phyloP scores from a whole-genome alignment of 2,113 vertebrate genomes.

The Lampris incognitus region DNA sequence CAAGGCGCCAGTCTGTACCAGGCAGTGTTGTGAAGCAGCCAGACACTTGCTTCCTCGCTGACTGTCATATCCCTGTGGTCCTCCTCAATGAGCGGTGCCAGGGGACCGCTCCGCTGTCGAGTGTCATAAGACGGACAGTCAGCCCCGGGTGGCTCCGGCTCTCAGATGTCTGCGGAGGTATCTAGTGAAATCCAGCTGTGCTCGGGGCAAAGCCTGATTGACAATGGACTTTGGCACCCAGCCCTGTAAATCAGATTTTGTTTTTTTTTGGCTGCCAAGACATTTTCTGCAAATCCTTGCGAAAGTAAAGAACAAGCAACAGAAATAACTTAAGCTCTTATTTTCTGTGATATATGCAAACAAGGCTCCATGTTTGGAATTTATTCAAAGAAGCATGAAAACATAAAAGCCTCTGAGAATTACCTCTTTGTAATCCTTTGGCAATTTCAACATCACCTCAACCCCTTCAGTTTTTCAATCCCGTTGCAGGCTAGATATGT shows the following conservation, averaged over 20 bases:
- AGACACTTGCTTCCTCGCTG: not conserved
- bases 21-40: not conserved
- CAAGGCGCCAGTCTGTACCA: not conserved
- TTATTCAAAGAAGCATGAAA: too few relatives aligned
- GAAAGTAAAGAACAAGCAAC: not conserved
- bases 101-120: constrained; percentile 1
- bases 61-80: not conserved
- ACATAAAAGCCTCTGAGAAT: too few relatives aligned
- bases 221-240: constrained; percentile 84
- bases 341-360: too few relatives aligned
- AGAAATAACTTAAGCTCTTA: too few relatives aligned
- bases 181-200: constrained; percentile 82
- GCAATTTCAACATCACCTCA: too few relatives aligned
- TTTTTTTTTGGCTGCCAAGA: not conserved
- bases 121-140: constrained; percentile 19
- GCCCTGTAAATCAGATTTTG: constrained; percentile 71
- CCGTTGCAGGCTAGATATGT: too few relatives aligned
- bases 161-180: constrained; percentile 78
- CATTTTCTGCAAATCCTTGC: not conserved
- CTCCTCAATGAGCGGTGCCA: constrained; percentile 16
- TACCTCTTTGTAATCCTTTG: too few relatives aligned
- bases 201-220: constrained; percentile 78
- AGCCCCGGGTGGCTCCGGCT: constrained; percentile 18
- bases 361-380: too few relatives aligned
- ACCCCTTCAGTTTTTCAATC: too few relatives aligned